These are phyloP conservation scores for Cassiopea andromeda DNA, from an alignment of 30 jellyfish, hydroid and myxozoan species.

Conservation along the genomic window DNA sequence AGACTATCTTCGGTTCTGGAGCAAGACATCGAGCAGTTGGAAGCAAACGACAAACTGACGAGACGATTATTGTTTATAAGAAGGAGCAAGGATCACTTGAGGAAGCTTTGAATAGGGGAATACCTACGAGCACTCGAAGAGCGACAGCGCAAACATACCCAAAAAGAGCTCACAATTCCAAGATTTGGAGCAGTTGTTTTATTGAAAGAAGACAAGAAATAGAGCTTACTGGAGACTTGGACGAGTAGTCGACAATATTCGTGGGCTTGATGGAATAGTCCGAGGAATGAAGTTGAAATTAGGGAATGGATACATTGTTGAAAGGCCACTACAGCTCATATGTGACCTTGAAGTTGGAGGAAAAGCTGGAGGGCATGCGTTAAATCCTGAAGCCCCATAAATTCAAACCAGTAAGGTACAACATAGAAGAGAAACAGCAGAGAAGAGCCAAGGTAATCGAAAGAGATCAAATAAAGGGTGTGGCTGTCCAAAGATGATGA, in stretches of 20 bases:
- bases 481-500: conserved; percentile 2
- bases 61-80: conserved; percentile 19
- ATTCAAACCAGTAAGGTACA: conserved; percentile 7
- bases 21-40: conserved; percentile 27
- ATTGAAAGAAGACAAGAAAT: conserved; percentile 36
- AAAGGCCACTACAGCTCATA: conserved; percentile 47
- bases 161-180: conserved; percentile 3
- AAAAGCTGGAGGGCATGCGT: conserved; percentile 36
- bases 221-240: conserved; percentile 54
- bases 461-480: neutral
- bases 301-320: conserved; percentile 58
- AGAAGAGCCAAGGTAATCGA: neutral
- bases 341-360: conserved; percentile 63
- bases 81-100: conserved; percentile 35
- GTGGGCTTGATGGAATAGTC: conserved; percentile 52
- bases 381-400: conserved; percentile 53
- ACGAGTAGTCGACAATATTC: conserved; percentile 18
- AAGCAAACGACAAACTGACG: conserved; percentile 7
- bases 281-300: conserved; percentile 48
- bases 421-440: neutral
- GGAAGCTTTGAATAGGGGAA: conserved; percentile 40
- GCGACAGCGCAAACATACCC: conserved; percentile 14
- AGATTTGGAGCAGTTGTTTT: conserved; percentile 10
- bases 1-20: conserved; percentile 46
- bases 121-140: conserved; percentile 28